phyloP scores from a whole-genome alignment of 2,113 vertebrate species.

The Salminus brasiliensis region DNA sequence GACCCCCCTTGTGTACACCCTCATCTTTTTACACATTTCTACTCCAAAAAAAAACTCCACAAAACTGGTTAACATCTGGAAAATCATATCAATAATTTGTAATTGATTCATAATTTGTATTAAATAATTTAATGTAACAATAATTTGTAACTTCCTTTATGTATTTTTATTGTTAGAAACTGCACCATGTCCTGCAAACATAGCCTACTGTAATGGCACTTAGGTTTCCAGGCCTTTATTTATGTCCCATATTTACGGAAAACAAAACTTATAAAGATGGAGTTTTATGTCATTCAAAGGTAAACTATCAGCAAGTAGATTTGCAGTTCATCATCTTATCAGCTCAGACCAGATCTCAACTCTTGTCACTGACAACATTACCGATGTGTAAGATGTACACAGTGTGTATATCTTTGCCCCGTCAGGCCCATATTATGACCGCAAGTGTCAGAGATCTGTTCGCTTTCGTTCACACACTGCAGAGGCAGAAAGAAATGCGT shows the following conservation, averaged over 20 bases:
- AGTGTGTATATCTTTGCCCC: background rate
- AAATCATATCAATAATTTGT: too few relatives aligned
- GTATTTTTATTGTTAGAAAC: background rate
- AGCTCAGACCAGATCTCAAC: background rate
- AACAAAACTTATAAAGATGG: too few relatives aligned
- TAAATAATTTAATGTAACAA: too few relatives aligned
- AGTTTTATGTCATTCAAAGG: too few relatives aligned
- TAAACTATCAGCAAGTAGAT: too few relatives aligned
- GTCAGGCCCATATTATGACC: background rate
- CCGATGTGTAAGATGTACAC: too few relatives aligned
- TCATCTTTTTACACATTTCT: background rate
- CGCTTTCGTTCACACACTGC: slow-evolving; percentile 28
- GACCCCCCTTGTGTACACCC: background rate
- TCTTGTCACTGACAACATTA: background rate
- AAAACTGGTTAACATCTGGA: too few relatives aligned
- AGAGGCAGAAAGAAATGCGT: slow-evolving; percentile 42
- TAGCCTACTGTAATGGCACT: too few relatives aligned
- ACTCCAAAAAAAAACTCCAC: background rate
- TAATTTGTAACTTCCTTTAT: too few relatives aligned
- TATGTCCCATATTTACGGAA: too few relatives aligned
- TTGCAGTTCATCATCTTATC: background rate
- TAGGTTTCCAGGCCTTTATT: too few relatives aligned
- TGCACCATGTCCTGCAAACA: background rate
- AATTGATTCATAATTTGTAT: too few relatives aligned
- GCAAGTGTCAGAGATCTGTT: background rate